A percentile compares a stretch with the other conserved stretches of the same genome.
Conservation (phyloP, 2,888 invertebrate genomes). For the Aromia moschata region DNA sequence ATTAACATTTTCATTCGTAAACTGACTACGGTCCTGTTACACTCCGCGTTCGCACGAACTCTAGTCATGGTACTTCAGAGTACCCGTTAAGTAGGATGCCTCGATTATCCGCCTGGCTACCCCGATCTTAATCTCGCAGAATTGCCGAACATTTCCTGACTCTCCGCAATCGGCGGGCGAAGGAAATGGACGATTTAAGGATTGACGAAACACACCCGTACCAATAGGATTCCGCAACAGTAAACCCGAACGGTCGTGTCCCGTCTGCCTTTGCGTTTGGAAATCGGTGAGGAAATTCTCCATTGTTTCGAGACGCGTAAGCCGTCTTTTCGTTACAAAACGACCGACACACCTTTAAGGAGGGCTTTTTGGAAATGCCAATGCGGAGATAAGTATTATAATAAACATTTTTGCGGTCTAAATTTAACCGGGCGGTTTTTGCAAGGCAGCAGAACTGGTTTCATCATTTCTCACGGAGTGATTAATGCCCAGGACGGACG, state of each 20-base stretch:
- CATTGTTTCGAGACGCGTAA: slow-evolving; percentile 11
- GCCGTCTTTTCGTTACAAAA: slow-evolving; percentile 11
- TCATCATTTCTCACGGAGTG: slow-evolving; percentile 9
- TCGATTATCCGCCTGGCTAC: slow-evolving; percentile 10
- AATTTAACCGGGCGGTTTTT: slow-evolving; percentile 15
- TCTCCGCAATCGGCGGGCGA: not conserved
- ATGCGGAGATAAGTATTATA: slow-evolving; percentile 1
- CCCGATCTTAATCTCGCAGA: slow-evolving; percentile 22
- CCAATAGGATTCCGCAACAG: slow-evolving; percentile 6
- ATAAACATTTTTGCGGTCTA: slow-evolving; percentile 25
- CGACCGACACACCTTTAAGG: slow-evolving; percentile 8
- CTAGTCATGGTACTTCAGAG: no score
- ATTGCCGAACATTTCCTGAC: slow-evolving; percentile 22
- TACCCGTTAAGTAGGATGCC: slow-evolving; percentile 9
- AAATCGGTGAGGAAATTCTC: slow-evolving; percentile 20
- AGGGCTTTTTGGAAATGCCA: slow-evolving; percentile 26
- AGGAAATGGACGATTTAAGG: slow-evolving; percentile 22
- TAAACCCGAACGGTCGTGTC: not conserved
- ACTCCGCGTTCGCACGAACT: no score
- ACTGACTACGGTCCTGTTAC: no score
- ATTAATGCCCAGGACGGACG: not conserved
- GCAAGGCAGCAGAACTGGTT: slow-evolving; percentile 16
- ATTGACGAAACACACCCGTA: slow-evolving; percentile 8
- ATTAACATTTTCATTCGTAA: no score
- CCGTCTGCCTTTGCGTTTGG: slow-evolving; percentile 4